These are phyloP conservation scores for Tricholauxania praeusta DNA, from an alignment of 2,888 invertebrate species.

Conservation along the genomic window DNA sequence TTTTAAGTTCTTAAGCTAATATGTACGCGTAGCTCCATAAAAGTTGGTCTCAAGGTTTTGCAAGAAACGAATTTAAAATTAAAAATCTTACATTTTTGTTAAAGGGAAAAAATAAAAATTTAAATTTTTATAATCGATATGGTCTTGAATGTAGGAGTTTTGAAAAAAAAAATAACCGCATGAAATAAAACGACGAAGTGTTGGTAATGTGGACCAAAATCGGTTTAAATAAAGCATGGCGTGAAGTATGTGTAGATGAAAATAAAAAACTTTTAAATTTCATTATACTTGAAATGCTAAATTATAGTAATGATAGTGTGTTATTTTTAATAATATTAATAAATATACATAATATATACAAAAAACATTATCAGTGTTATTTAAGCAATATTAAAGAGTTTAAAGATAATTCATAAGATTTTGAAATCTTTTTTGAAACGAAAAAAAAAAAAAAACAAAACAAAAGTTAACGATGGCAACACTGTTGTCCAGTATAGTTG, in stretches of 20 bases:
- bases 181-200: conserved; percentile 38
- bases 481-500: not conserved
- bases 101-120: conserved; percentile 24
- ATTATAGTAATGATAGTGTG: not conserved
- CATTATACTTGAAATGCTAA: conserved; percentile 33
- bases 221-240: conserved; percentile 48
- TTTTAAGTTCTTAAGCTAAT: conserved; percentile 36
- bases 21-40: not conserved
- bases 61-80: conserved; percentile 65
- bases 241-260: not conserved
- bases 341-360: conserved; percentile 36
- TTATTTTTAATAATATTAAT: conserved; percentile 9
- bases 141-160: conserved; percentile 47
- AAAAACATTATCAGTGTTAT: conserved; percentile 57
- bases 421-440: conserved; percentile 7
- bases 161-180: not conserved
- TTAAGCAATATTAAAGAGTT: conserved; percentile 63
- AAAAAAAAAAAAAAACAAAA: conserved; percentile 6
- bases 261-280: conserved; percentile 22
- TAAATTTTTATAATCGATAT: conserved; percentile 43
- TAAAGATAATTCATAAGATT: conserved; percentile 26
- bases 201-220: conserved; percentile 68
- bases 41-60: conserved; percentile 62
- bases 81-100: not conserved
- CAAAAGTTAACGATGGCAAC: conserved; percentile 2